Base-by-base conservation (phyloP, 2,113 vertebrate genomes). In the Pygoscelis antarcticus region DNA sequence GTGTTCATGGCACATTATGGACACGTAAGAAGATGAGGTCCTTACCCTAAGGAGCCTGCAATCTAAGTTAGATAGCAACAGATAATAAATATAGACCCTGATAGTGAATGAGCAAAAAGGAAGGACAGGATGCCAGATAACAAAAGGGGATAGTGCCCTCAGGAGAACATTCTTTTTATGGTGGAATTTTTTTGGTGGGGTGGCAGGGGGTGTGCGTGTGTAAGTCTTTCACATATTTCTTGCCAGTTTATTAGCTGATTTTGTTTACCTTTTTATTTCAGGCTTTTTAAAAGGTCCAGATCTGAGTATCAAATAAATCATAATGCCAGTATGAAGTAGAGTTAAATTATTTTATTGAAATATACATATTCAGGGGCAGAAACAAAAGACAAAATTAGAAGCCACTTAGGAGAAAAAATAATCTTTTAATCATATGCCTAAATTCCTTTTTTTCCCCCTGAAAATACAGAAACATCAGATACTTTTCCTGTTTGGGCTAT, bases 1-100 rank as follows among this genome's bases (percentile, higher is more conserved):
- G 77, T 94, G 84, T 85, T 91, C 80, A 69, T 86, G 83, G 72
- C 87, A 92, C 75, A 83, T 97, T 93, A 94, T 8, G 22, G 84
- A 80, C 74, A 52, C 69, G 66, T 69, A 96, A 90, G 83, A 94
- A 95, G 93, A 96, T 27, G 21, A 96, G 83, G 74, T 93, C 80
- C 27, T 93, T 89, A 80, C 89, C 95, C 83, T 96, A 87, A 95
- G 91, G 80, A 96, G 40, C 62, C 87, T 91, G 83, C 70, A 95
- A 54, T 95, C 83, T 87, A 78, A 93, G 78, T 94, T 93, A 97
- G 72, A 74, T 77, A 94, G 78, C 46, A 97, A 80, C 72, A 92
- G 66, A 95, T 93, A 90, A 96, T 83, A 95, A 96, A 96, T 90
- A 83, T 32, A 96, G 66, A 81, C 22, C 12, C 60, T 81, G 85